Percentiles rank a stretch among this genome's conserved stretches.
These are phyloP conservation scores for Ernsta delagoae DNA, from an alignment of 2,888 invertebrate genomes.

Conservation along the genomic window DNA sequence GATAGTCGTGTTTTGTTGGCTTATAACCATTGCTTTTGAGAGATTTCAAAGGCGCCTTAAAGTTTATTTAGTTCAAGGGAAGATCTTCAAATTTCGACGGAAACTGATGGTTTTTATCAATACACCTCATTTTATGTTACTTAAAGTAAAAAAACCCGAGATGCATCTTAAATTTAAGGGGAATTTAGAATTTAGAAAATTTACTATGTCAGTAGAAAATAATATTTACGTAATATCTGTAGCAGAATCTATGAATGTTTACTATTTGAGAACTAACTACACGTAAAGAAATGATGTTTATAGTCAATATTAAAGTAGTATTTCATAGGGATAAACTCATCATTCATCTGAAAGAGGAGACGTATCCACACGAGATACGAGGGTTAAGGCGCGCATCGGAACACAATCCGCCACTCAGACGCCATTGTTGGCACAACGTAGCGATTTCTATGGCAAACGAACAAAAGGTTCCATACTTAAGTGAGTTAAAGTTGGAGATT, in stretches of 20 bases:
- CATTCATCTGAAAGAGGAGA: neutral
- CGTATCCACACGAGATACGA: neutral
- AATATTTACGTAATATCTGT: no score
- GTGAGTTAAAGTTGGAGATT: neutral
- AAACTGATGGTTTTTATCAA: neutral
- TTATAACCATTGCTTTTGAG: slow-evolving; percentile 7
- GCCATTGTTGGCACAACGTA: slow-evolving; percentile 22
- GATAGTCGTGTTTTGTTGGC: slow-evolving; percentile 16
- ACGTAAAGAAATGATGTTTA: neutral
- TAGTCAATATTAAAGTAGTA: neutral
- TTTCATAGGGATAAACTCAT: neutral
- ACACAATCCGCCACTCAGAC: slow-evolving; percentile 23
- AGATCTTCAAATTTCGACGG: neutral
- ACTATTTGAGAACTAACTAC: no score
- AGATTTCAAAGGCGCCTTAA: neutral
- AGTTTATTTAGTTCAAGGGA: neutral
- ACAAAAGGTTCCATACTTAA: neutral
- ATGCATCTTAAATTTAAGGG: no score
- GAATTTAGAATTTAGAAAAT: no score
- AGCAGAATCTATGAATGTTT: no score
- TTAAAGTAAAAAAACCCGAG: no score
- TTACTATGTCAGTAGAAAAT: no score
- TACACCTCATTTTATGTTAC: neutral
- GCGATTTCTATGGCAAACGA: slow-evolving; percentile 4
- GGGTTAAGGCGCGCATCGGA: slow-evolving; percentile 12